Evolutionary conservation across 2,113 vertebrate species (phyloP).

Genomic region (Acrocephalus kingi): DNA sequence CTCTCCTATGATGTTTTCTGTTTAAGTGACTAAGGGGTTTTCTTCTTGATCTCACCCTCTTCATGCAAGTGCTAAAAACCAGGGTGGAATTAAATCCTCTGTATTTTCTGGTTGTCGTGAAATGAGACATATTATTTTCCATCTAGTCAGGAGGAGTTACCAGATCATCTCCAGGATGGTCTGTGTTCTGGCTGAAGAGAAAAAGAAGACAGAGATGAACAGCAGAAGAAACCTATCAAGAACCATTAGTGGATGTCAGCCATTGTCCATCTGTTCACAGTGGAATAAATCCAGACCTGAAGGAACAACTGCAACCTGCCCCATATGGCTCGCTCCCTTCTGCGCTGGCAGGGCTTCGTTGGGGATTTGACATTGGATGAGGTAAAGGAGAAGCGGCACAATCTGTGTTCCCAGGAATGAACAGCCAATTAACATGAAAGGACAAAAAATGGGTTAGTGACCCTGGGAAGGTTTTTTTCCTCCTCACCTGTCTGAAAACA

Average conservation of each 20-base stretch:
- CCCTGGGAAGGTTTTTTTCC: not conserved
- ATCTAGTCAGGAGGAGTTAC: not conserved
- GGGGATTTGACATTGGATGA: slow-evolving; percentile 55
- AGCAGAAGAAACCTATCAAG: slow-evolving; percentile 43
- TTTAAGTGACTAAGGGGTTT: slow-evolving; percentile 25
- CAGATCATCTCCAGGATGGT: slow-evolving; percentile 3
- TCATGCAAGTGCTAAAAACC: slow-evolving; percentile 14
- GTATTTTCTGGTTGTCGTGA: not conserved
- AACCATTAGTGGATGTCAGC: slow-evolving; percentile 56
- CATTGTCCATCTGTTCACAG: slow-evolving; percentile 65
- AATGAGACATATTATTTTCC: not conserved
- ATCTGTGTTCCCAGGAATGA: slow-evolving; percentile 28
- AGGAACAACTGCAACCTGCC: slow-evolving; percentile 62
- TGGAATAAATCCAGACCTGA: slow-evolving; percentile 68
- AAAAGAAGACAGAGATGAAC: slow-evolving; percentile 23
- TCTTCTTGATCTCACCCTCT: slow-evolving; percentile 30
- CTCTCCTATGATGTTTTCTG: slow-evolving; percentile 24
- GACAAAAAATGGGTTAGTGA: slow-evolving; percentile 41
- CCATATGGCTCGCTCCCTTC: slow-evolving; percentile 39
- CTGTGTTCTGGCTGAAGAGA: slow-evolving; percentile 5
- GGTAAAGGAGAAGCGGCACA: slow-evolving; percentile 8
- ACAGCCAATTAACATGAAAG: not conserved
- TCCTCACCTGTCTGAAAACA: slow-evolving; percentile 5
- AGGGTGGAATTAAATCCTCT: slow-evolving; percentile 21
- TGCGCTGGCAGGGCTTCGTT: slow-evolving; percentile 24